Evolutionary conservation across 2,888 invertebrate genomes (phyloP), one percentile per base, ranked within the genome.

Genomic region (Oasisia sp.): DNA sequence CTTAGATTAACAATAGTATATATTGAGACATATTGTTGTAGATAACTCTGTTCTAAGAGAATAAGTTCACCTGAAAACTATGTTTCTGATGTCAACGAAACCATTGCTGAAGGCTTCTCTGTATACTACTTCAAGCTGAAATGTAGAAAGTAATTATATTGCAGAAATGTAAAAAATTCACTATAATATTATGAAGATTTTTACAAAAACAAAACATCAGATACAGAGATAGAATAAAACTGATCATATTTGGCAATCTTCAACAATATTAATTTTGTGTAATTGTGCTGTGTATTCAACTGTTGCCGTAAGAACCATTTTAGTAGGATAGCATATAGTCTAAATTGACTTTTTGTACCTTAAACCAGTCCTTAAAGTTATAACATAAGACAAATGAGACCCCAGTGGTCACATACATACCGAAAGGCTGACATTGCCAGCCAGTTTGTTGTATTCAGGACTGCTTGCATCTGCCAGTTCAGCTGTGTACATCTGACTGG

Each of bases 71-170:
- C 74, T 74, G 74, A 74, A 74, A 74, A n/a, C 27, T 19, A 27
- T 27, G n/a, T 74, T 74, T 74, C 27, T 74, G 74, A 74, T 74
- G 74, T 74, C 74, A 27, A 74, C 74, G 27, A 74, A 74, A 19
- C n/a, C 74, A 27, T n/a, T 74, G 74, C 27, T 27, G 27, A 74
- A 74, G 74, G 74, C 74, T 74, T 19, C 74, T 74, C 27, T 74
- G 74, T 74, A 74, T n/a, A 74, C 74, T n/a, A 19, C 27, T 74
- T 74, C 74, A 74, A 74, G 74, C 74, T 74, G 74, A 74, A 74
- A 74, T 74, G 27, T 27, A 74, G 3, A 27, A 74, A 7, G 7
- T n/a, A 74, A 19, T 74, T 74, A 74, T 74, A n/a, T 3, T n/a
- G 19, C 74, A 19, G 7, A 74, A 19, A 74, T 27, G 27, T 74